Base-by-base conservation (phyloP, 2,797 vertebrate species). In the Sebastes trivittatus region DNA sequence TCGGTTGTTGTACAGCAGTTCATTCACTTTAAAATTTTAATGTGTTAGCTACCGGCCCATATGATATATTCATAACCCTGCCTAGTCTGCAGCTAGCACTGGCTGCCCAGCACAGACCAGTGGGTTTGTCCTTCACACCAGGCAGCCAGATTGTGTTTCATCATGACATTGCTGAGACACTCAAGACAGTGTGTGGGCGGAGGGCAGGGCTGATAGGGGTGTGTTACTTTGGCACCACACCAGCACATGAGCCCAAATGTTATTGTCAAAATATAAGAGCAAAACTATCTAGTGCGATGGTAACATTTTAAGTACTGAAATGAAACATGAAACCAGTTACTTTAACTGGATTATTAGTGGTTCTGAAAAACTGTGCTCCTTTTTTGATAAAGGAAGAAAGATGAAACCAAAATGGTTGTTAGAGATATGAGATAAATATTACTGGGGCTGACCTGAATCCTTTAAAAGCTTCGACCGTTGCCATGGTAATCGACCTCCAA, bases 1-100 rank as follows among this genome's bases (percentile, higher is more conserved):
- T 65, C 60, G 30, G 59, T 77, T 72, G 65, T 84, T 78, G 59
- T 82, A 52, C 58, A 66, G 77, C 11, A 60, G 56, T 85, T 90
- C 87, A 84, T 93, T 85, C 60, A 88, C 87, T 88, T 93, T 93
- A 90, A 88, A 89, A 82, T 66, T 73, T 34, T 67, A 80, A 84
- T 82, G 82, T 70, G 90, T 83, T 78, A 80, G 72, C 84, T 72
- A 71, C 72, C 52, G 52, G 83, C 64, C 76, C 71, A 71, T 88
- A 79, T 90, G 79, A 90, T 91, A 73, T 85, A 88, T 93, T 90
- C 80, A 91, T 91, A 77, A 88, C 60, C 60, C 60, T 66, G 78
- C 77, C 68, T 74, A 55, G 79, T 84, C 72, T 84, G 75, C 76
- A 77, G 73, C 69, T 72, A 80, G 72, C 75, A 60, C 59, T 30